A percentile compares a stretch with the other conserved stretches of the same genome.
These are phyloP conservation scores for Boloria euphrosyne DNA, from an alignment of 2,888 invertebrate genomes.

Conservation along the genomic window DNA sequence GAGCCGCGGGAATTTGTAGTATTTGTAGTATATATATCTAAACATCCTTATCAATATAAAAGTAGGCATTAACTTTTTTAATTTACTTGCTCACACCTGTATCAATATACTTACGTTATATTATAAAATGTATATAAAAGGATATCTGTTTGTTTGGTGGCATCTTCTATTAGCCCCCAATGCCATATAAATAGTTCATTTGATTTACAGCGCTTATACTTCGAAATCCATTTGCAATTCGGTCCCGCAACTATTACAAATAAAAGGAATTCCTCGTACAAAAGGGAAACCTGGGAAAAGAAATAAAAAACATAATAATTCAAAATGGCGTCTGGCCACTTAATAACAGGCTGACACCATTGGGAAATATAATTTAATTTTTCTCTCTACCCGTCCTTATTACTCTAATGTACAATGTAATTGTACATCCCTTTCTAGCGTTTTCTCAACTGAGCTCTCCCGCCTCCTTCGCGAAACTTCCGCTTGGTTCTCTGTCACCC, in stretches of 20 bases:
- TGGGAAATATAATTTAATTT: conserved; percentile 83
- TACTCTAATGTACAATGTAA: conserved; percentile 46
- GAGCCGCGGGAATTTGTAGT: too few species aligned
- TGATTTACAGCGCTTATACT: conserved; percentile 60
- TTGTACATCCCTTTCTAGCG: conserved; percentile 56
- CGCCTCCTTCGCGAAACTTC: conserved; percentile 57
- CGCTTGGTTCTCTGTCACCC: conserved; percentile 70
- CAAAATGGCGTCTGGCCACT: conserved; percentile 83
- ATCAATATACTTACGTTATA: too few species aligned
- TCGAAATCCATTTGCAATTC: conserved; percentile 67
- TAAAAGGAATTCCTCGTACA: conserved; percentile 75
- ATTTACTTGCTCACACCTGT: too few species aligned
- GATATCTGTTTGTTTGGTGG: conserved; percentile 32
- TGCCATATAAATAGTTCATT: conserved; percentile 48
- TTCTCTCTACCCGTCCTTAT: conserved; percentile 64
- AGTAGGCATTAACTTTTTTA: too few species aligned
- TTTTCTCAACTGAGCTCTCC: conserved; percentile 62
- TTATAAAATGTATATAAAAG: conserved; percentile 1
- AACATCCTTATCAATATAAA: too few species aligned
- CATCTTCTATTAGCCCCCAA: conserved; percentile 50
- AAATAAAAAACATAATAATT: conserved; percentile 80
- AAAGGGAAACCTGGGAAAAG: conserved; percentile 73
- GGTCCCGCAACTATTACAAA: conserved; percentile 73
- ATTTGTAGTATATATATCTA: too few species aligned
- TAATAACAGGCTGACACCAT: conserved; percentile 84